Conservation (phyloP, 2,888 invertebrate species). For the Argynnis bischoffii region DNA sequence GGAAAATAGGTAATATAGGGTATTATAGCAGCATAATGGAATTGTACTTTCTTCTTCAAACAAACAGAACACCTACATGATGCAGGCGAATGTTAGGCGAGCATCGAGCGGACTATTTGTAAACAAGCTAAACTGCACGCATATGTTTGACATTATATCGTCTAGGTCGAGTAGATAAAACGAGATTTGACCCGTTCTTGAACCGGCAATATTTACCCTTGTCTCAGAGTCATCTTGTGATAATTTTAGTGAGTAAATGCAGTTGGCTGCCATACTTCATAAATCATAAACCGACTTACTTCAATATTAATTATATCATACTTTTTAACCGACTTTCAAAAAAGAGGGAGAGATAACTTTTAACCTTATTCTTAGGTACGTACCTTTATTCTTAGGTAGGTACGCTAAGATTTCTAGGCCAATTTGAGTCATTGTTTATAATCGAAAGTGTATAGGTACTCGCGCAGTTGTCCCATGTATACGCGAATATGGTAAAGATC, state of each 20-base stretch:
- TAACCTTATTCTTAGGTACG: no score
- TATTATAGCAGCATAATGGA: conserved; percentile 10
- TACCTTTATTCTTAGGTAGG: no score
- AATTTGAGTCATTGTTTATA: no score
- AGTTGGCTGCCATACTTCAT: neutral
- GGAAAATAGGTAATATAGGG: neutral
- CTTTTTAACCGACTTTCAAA: no score
- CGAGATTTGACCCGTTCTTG: conserved; percentile 50
- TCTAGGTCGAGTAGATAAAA: conserved; percentile 59
- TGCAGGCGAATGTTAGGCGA: conserved; percentile 37
- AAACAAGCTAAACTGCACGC: conserved; percentile 47
- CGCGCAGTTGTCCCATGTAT: no score
- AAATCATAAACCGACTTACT: neutral
- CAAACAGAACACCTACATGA: conserved; percentile 16
- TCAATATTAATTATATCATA: neutral
- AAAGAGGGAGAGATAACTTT: no score
- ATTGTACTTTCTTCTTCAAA: conserved; percentile 5
- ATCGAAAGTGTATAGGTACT: no score
- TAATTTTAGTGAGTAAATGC: neutral
- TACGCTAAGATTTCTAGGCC: no score
- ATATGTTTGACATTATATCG: conserved; percentile 62
- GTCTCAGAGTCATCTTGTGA: conserved; percentile 14
- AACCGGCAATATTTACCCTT: conserved; percentile 41
- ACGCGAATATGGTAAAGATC: no score
- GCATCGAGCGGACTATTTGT: conserved; percentile 38